A percentile compares a stretch with the other conserved stretches of the same genome.
Conservation (phyloP, 1,140 invertebrate species). For the Linepithema humile region DNA sequence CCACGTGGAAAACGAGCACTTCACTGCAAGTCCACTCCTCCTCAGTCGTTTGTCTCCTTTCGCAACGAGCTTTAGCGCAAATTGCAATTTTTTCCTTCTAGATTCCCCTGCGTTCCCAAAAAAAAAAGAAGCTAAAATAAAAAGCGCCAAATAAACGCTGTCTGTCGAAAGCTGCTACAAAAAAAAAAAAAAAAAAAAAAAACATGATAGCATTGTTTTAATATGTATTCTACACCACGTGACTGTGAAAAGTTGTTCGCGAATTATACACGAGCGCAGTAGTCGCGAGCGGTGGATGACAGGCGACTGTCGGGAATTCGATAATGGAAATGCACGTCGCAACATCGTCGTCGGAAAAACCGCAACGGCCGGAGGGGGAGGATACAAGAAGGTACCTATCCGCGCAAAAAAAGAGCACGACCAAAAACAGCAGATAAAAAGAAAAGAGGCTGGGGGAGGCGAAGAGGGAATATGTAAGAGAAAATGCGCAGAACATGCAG, state of each 20-base stretch:
- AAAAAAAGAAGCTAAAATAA: no score
- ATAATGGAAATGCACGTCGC: conserved; percentile 68
- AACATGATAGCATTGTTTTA: no score
- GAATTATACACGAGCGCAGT: background rate
- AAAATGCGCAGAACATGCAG: background rate
- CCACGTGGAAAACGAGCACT: conserved; percentile 28
- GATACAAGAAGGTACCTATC: conserved; percentile 21
- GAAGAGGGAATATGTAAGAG: background rate
- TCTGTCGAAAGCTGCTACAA: no score
- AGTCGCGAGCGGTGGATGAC: conserved; percentile 54
- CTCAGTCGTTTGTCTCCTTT: conserved; percentile 68
- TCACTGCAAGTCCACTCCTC: background rate
- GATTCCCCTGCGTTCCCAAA: conserved; percentile 73
- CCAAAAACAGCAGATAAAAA: conserved; percentile 44
- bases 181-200: no score
- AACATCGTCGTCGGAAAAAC: conserved; percentile 61
- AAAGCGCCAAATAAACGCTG: no score
- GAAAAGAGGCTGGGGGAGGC: conserved; percentile 11
- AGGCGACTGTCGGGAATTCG: conserved; percentile 67
- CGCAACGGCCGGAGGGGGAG: conserved; percentile 32
- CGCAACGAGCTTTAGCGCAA: conserved; percentile 60
- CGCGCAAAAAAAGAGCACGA: conserved; percentile 32
- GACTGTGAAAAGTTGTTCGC: no score
- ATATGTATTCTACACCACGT: no score
- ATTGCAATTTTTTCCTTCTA: conserved; percentile 67